Evolutionary conservation across 2,113 vertebrate genomes (phyloP).

Genomic region (Hucho hucho): DNA sequence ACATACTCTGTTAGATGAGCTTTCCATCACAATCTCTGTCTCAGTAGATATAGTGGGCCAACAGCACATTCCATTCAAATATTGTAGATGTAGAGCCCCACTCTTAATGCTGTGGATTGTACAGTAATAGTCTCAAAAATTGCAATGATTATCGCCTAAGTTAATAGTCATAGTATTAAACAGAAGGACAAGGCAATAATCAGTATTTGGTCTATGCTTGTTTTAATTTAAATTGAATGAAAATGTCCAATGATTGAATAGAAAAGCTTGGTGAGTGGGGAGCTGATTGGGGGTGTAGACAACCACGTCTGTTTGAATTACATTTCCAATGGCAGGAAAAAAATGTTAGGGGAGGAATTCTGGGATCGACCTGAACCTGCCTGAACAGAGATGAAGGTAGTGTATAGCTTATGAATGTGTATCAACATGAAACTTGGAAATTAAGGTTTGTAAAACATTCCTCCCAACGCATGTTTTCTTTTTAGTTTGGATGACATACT

Average conservation of each 20-base stretch:
- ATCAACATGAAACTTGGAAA: neutral
- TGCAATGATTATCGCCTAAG: neutral
- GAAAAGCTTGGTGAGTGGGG: neutral
- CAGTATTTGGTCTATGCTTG: neutral
- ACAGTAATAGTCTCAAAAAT: neutral
- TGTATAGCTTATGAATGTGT: neutral
- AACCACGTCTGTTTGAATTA: neutral
- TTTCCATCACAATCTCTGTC: neutral
- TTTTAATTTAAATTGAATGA: neutral
- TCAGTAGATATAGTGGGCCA: neutral
- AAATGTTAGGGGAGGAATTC: neutral
- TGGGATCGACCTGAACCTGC: neutral
- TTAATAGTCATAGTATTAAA: neutral
- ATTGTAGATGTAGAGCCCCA: neutral
- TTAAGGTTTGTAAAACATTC: neutral
- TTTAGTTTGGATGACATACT: conserved; percentile 9
- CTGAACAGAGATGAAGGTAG: neutral
- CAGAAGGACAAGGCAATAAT: neutral
- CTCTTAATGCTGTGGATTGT: neutral
- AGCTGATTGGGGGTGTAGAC: neutral
- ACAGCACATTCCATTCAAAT: neutral
- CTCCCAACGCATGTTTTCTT: neutral
- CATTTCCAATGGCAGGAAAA: neutral
- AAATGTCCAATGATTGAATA: neutral
- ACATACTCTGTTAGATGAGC: neutral